Conservation (phyloP, 1,140 invertebrate genomes). For the Potamilus streckersoni region DNA sequence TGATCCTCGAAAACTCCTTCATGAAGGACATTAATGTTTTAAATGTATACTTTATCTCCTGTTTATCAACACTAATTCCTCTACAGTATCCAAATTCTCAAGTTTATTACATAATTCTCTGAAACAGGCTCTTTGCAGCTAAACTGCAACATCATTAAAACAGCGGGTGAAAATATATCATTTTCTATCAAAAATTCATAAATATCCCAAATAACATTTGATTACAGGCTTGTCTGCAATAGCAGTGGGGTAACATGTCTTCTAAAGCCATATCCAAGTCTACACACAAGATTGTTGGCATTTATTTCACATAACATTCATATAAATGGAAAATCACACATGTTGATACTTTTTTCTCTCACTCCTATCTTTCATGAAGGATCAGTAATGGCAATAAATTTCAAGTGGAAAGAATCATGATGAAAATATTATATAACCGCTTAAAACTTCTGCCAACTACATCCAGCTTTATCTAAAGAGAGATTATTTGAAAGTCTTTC, state of each 20-base stretch:
- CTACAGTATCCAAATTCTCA: constrained; percentile 1
- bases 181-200: constrained; percentile 29
- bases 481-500: too few species aligned
- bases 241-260: constrained; percentile 12
- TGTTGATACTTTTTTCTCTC: constrained; percentile 13
- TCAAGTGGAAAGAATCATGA: too few species aligned
- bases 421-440: too few species aligned
- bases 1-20: too few species aligned
- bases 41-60: too few species aligned
- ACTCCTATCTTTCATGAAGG: constrained; percentile 9
- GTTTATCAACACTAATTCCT: too few species aligned
- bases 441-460: too few species aligned
- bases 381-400: constrained; percentile 1
- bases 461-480: too few species aligned
- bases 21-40: too few species aligned
- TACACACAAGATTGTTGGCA: constrained; percentile 6
- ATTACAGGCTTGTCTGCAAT: constrained; percentile 15
- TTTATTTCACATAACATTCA: constrained; percentile 25
- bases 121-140: constrained; percentile 18
- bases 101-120: constrained; percentile 18
- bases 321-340: constrained; percentile 16
- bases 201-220: constrained; percentile 17
- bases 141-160: constrained; percentile 1
- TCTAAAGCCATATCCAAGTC: constrained; percentile 5
- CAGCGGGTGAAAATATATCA: constrained; percentile 14